Evolutionary conservation across 2,888 invertebrate species (phyloP), one percentile per base, ranked within the genome.

Genomic region (Lapara coniferarum): DNA sequence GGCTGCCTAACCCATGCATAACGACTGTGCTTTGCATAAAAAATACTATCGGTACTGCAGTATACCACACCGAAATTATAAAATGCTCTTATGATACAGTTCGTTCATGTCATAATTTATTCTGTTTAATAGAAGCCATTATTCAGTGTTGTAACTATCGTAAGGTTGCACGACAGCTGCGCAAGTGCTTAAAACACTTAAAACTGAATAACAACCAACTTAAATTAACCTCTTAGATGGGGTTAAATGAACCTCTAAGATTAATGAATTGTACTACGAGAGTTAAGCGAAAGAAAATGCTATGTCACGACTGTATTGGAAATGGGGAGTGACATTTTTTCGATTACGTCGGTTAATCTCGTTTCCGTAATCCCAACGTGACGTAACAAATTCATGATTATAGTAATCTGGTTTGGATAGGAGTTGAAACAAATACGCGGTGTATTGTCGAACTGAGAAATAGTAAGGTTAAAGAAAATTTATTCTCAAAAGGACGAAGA

Each of bases 211-310:
- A 59, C 44, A 63, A 12, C 63, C 49, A 49, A 19, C 63, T 49
- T 63, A 63, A 63, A 63, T 63, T 63, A 63, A 63, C 63, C 63
- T 63, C 49, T 49, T 63, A 49, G 46, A 49, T 46, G 13, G 63
- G 63, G 63, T 63, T 63, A 63, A 63, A 63, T 49, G 63, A 63
- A 16, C 63, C 13, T 63, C 63, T 59, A 63, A 46, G 49, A 49
- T 46, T 49, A 46, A 63, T 63, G 59, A 46, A 10, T 13, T 63
- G 63, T 46, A 10, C 44, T 53, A 10, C 44, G n/a, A 46, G 49
- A 63, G 63, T 49, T 49, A 63, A 63, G 12, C 19, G 63, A 63
- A 19, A 63, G 49, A 63, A 49, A 49, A 19, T 63, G 63, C 49
- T 13, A 14, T 16, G 44, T 49, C 63, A 46, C 49, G 12, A 49